A percentile compares a stretch with the other conserved stretches of the same genome.
phyloP scores from a whole-genome alignment of 1,140 invertebrate genomes.

The Bombyx mandarina region DNA sequence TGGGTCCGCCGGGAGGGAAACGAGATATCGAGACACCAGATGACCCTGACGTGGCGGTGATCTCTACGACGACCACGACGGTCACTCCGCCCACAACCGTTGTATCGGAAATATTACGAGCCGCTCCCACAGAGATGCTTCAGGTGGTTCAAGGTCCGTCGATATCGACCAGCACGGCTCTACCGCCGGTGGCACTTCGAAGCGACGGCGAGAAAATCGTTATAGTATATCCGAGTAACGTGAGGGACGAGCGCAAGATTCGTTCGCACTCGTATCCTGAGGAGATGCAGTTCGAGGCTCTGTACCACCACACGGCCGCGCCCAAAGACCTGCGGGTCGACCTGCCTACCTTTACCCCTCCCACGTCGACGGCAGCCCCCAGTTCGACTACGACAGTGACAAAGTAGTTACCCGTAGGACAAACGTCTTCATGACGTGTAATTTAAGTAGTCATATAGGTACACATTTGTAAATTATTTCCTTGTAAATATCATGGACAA shows the following conservation, averaged over 20 bases:
- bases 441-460: too few relatives aligned
- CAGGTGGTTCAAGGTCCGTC: conserved; percentile 50
- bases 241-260: conserved; percentile 63
- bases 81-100: conserved; percentile 21
- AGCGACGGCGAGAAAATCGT: conserved; percentile 62
- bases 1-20: conserved; percentile 56
- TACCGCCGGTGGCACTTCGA: conserved; percentile 54
- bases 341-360: conserved; percentile 63
- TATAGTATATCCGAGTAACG: conserved; percentile 66
- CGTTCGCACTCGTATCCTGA: conserved; percentile 62
- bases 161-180: conserved; percentile 50
- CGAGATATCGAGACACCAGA: conserved; percentile 52
- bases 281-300: conserved; percentile 62
- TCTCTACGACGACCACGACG: conserved; percentile 40
- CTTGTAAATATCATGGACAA: too few relatives aligned
- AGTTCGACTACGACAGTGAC: conserved; percentile 10
- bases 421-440: too few relatives aligned
- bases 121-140: conserved; percentile 47
- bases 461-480: too few relatives aligned
- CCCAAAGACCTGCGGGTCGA: conserved; percentile 48
- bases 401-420: too few relatives aligned
- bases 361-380: conserved; percentile 24
- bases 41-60: conserved; percentile 48
- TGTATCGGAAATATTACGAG: conserved; percentile 30
- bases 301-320: conserved; percentile 55